Base-by-base conservation (phyloP, 2,113 vertebrate species). In the Guaruba guarouba region DNA sequence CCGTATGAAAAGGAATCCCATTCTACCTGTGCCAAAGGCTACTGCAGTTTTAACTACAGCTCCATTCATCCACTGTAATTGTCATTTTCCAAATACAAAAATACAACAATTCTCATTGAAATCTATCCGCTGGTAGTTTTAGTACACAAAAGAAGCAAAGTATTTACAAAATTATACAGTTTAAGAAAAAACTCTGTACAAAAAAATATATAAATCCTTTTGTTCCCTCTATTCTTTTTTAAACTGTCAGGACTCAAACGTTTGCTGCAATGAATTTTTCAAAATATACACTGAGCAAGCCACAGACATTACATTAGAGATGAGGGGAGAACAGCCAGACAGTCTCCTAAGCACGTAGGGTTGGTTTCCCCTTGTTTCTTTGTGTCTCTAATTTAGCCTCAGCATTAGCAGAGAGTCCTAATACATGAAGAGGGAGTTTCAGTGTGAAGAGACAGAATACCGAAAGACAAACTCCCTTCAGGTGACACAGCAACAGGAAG, bases 121-220 rank as follows among this genome's bases (percentile, higher is more conserved):
- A 98, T 98, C 98, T 98, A 98, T 98, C 98, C 82, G 98, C 97
- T 96, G 92, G 97, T 98, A 97, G 96, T 98, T 98, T 98, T 98
- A 97, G 98, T 98, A 98, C 98, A 98, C 98, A 98, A 98, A 96
- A 95, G 96, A 97, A 98, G 97, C 97, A 96, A 97, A 97, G 86
- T 98, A 98, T 98, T 98, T 98, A 98, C 98, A 98, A 97, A 98
- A 98, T 98, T 97, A 98, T 98, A 98, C 98, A 98, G 92, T 95
- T 98, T 98, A 98, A 98, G 98, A 98, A 98, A 98, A 98, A 98
- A 82, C 97, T 98, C 97, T 98, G 97, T 98, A 98, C 98, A 98
- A 97, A 98, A 97, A 98, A 98, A 98, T 98, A 98, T 98, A 98
- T 98, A 98, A 98, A 98, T 98, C 98, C 97, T 97, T 90, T 98